Percentiles rank a stretch among this genome's conserved stretches.
Conservation (phyloP, 2,888 invertebrate genomes). For the Poecilus cupreus region DNA sequence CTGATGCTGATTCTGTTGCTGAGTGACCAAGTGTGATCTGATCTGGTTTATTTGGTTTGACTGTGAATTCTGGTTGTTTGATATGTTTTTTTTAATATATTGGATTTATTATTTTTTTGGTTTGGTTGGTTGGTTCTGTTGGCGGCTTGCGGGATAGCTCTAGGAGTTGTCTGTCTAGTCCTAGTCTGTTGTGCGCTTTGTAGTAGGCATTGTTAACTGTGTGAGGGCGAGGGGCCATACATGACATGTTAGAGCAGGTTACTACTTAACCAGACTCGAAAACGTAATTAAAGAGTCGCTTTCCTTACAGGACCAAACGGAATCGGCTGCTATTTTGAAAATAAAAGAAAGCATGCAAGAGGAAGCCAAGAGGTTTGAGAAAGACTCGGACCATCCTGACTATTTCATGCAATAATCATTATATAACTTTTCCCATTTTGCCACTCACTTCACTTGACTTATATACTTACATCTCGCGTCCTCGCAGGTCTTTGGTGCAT, state of each 20-base stretch:
- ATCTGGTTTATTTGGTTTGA: slow-evolving; percentile 1
- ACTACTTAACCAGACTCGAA: slow-evolving; percentile 59
- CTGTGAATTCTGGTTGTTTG: slow-evolving; percentile 3
- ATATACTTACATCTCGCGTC: slow-evolving; percentile 55
- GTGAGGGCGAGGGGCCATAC: slow-evolving; percentile 40
- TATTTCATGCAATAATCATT: slow-evolving; percentile 94
- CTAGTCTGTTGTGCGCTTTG: slow-evolving; percentile 44
- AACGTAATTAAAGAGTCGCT: slow-evolving; percentile 72
- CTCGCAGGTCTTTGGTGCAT: slow-evolving; percentile 57
- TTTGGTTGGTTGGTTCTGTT: slow-evolving; percentile 22
- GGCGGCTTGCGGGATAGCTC: slow-evolving; percentile 32
- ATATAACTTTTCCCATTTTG: slow-evolving; percentile 55
- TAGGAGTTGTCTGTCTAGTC: slow-evolving; percentile 22
- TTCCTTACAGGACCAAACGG: slow-evolving; percentile 88
- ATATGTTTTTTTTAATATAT: neutral
- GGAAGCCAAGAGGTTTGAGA: slow-evolving; percentile 99
- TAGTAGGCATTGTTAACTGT: slow-evolving; percentile 51
- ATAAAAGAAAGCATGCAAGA: slow-evolving; percentile 99
- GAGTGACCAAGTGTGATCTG: neutral
- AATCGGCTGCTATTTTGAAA: slow-evolving; percentile 99
- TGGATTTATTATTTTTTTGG: neutral
- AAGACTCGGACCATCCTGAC: slow-evolving; percentile 97
- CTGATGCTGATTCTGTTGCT: neutral
- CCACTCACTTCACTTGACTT: slow-evolving; percentile 49
- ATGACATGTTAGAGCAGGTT: slow-evolving; percentile 53